These are phyloP conservation scores for Pseudoips prasinana DNA, from an alignment of 2,888 invertebrate genomes.

Conservation along the genomic window DNA sequence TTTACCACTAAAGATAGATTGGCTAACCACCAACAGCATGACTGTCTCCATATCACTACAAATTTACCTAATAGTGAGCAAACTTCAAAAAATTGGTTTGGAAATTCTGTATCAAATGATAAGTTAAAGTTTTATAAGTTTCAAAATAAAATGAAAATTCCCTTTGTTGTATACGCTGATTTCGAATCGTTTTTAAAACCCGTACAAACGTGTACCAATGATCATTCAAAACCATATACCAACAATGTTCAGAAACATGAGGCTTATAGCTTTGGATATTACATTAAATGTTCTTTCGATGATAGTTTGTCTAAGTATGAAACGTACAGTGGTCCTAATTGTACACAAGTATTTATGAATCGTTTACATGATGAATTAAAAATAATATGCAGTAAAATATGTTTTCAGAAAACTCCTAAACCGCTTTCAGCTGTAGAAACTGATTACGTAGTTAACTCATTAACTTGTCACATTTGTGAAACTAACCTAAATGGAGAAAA, in stretches of 20 bases:
- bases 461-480: constrained; percentile 15
- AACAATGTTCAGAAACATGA: no score
- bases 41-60: no score
- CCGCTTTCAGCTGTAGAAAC: constrained; percentile 2
- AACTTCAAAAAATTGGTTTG: no score
- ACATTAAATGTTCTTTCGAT: constrained; percentile 35
- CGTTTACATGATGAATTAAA: constrained; percentile 22
- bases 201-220: no score
- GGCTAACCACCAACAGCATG: no score
- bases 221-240: no score
- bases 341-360: constrained; percentile 29
- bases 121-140: no score
- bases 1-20: no score
- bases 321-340: constrained; percentile 29
- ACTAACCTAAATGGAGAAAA: constrained; percentile 12
- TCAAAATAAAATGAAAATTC: constrained; percentile 2
- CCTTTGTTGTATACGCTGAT: constrained; percentile 15
- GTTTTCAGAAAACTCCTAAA: constrained; percentile 4
- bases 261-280: constrained; percentile 37
- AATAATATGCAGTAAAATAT: constrained; percentile 6
- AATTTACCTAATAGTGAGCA: no score
- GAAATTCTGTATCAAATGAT: no score
- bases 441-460: background rate
- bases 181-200: no score
- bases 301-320: constrained; percentile 27